Conservation (phyloP, 2,888 invertebrate species). For the Mesoligia furuncula region DNA sequence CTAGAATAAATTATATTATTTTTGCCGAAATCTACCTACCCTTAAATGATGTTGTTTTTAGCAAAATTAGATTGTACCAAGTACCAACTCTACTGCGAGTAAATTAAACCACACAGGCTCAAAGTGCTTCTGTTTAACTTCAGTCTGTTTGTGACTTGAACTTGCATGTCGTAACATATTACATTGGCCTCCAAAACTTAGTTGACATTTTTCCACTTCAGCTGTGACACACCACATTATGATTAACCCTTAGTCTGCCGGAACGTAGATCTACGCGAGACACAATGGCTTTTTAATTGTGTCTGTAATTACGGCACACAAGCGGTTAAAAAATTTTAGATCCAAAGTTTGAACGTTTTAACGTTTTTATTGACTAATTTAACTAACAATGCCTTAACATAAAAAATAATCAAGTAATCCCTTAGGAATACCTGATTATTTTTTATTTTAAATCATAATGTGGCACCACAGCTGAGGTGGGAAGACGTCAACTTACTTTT, state of each 20-base stretch:
- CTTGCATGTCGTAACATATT: conserved; percentile 10
- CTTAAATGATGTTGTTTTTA: not conserved
- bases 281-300: too few species aligned
- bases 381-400: too few species aligned
- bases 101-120: conserved; percentile 17
- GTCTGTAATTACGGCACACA: too few species aligned
- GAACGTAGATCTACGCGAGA: too few species aligned
- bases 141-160: conserved; percentile 13
- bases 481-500: not conserved
- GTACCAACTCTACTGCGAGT: not conserved
- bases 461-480: not conserved
- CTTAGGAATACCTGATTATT: not conserved
- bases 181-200: not conserved
- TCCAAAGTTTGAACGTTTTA: too few species aligned
- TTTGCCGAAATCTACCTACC: not conserved
- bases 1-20: not conserved
- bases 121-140: conserved; percentile 22
- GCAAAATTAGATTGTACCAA: not conserved
- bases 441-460: not conserved
- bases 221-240: not conserved
- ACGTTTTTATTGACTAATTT: not conserved
- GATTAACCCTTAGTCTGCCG: too few species aligned
- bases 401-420: too few species aligned
- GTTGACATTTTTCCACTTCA: not conserved
- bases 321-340: not conserved